Evolutionary conservation across 2,888 invertebrate species (phyloP).

Genomic region (Lamproptera curius): DNA sequence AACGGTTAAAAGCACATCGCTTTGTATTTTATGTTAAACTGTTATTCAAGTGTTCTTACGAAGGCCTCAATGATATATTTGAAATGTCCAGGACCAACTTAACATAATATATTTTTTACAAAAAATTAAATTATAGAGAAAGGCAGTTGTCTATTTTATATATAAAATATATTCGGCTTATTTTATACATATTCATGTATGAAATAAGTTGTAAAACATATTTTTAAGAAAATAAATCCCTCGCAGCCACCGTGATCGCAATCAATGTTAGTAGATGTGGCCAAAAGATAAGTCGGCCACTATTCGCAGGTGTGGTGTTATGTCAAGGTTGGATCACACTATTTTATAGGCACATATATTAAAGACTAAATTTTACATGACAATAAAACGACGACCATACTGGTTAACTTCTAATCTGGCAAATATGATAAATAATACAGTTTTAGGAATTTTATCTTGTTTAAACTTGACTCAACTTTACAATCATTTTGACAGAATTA

Average conservation of each 20-base stretch:
- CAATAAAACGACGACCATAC: no score
- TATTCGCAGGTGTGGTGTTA: slow-evolving; percentile 3
- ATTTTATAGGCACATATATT: background rate
- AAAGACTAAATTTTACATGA: background rate
- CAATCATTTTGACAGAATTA: background rate
- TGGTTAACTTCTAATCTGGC: no score
- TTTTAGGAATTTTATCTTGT: background rate
- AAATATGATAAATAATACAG: background rate
- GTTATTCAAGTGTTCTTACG: no score
- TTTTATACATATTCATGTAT: no score
- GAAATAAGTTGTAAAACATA: background rate
- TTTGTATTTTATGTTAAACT: no score
- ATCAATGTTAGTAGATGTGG: slow-evolving; percentile 18
- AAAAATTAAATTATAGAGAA: no score
- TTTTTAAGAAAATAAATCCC: slow-evolving; percentile 22
- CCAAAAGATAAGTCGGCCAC: slow-evolving; percentile 7
- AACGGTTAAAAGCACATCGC: no score
- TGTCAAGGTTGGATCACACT: slow-evolving; percentile 13
- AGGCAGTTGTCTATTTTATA: no score
- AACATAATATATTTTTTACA: no score
- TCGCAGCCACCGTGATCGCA: slow-evolving; percentile 8
- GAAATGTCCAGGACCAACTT: no score
- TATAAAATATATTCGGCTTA: no score
- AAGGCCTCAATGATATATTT: no score
- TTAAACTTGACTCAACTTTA: background rate